A percentile compares a stretch with the other conserved stretches of the same genome.
Conservation (phyloP, 2,797 vertebrate genomes). For the Rhinella marina region DNA sequence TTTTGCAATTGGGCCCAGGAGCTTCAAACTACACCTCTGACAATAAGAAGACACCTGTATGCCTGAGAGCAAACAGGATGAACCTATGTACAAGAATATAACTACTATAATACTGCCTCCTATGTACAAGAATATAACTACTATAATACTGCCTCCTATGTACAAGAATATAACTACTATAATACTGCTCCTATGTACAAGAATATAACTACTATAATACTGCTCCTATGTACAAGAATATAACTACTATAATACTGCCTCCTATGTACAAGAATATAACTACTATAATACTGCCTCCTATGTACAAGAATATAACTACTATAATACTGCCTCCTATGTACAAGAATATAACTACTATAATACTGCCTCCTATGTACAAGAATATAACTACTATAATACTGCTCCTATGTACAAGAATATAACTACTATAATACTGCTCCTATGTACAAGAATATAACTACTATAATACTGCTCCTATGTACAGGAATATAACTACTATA, state of each 20-base stretch:
- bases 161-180: conserved; percentile 25
- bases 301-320: not conserved
- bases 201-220: conserved; percentile 9
- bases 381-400: conserved; percentile 16
- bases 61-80: too few species aligned
- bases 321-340: conserved; percentile 7
- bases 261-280: not conserved
- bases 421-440: conserved; percentile 3
- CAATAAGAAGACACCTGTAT: too few species aligned
- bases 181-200: conserved; percentile 15
- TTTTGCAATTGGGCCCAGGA: too few species aligned
- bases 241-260: conserved; percentile 20
- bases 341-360: conserved; percentile 1
- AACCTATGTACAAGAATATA: too few species aligned
- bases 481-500: not conserved
- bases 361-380: conserved; percentile 2
- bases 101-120: not conserved
- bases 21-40: too few species aligned
- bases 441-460: not conserved
- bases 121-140: conserved; percentile 11
- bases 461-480: not conserved
- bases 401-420: conserved; percentile 11
- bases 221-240: conserved; percentile 12
- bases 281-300: not conserved
- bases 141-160: conserved; percentile 12